phyloP scores from a whole-genome alignment of 2,113 vertebrate species.

The Chauna torquata region DNA sequence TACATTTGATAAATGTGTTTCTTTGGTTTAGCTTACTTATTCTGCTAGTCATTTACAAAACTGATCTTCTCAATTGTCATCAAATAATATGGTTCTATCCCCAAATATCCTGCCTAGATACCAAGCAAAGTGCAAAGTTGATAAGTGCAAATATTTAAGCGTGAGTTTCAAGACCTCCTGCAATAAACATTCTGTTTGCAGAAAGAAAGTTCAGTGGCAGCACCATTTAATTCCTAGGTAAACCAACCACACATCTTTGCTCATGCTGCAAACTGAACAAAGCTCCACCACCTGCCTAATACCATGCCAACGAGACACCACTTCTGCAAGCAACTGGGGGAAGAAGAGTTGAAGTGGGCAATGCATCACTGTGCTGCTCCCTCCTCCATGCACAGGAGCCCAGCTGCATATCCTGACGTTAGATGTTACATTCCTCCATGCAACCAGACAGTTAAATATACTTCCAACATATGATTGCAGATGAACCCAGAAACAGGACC shows the following conservation, averaged over 20 bases:
- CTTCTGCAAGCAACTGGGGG: background rate
- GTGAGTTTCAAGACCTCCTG: background rate
- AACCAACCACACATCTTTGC: background rate
- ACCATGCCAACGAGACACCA: background rate
- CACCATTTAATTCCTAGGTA: background rate
- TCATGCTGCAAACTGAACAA: background rate
- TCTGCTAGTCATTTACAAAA: background rate
- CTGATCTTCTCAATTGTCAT: background rate
- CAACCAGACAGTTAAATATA: background rate
- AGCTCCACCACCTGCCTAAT: background rate
- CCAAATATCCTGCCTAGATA: background rate
- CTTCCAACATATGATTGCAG: background rate
- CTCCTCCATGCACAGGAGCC: background rate
- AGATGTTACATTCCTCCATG: background rate
- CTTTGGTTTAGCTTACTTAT: background rate
- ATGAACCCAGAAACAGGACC: background rate
- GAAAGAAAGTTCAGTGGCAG: background rate
- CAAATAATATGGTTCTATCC: background rate
- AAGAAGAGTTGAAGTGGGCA: background rate
- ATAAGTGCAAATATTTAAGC: background rate
- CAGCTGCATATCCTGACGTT: background rate
- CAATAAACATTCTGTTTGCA: background rate
- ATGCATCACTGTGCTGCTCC: background rate
- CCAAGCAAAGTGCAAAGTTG: background rate
- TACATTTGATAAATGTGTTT: background rate